These are phyloP conservation scores for Mythimna lalbum DNA, from an alignment of 2,888 invertebrate species.

Conservation along the genomic window DNA sequence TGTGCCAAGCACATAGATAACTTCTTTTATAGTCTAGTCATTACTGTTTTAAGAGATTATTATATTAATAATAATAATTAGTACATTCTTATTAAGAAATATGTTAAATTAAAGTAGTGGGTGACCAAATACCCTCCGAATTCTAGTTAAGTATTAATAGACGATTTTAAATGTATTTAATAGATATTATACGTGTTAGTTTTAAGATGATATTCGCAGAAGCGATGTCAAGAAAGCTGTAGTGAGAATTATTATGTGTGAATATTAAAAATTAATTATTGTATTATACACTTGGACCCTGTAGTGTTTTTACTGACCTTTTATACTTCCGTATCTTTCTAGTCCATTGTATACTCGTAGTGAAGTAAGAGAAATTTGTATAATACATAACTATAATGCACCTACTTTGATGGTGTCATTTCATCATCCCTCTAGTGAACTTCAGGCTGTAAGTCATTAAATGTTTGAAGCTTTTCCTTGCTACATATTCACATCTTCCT, in stretches of 20 bases:
- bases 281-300: constrained; percentile 83
- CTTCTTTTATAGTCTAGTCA: constrained; percentile 68
- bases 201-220: constrained; percentile 63
- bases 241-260: constrained; percentile 81
- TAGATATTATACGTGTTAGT: constrained; percentile 57
- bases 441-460: constrained; percentile 42
- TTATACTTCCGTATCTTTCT: constrained; percentile 85
- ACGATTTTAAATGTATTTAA: constrained; percentile 68
- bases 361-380: constrained; percentile 51
- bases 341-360: constrained; percentile 67
- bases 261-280: constrained; percentile 72
- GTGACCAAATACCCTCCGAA: constrained; percentile 83
- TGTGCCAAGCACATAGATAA: constrained; percentile 78
- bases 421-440: constrained; percentile 39
- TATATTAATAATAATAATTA: constrained; percentile 45
- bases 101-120: constrained; percentile 68
- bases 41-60: constrained; percentile 63
- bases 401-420: constrained; percentile 26
- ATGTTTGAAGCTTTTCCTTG: constrained; percentile 46
- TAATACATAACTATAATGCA: constrained; percentile 35
- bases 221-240: constrained; percentile 83
- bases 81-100: constrained; percentile 55
- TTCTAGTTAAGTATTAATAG: constrained; percentile 75
- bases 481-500: constrained; percentile 26
- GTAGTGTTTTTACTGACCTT: constrained; percentile 88